Base-by-base conservation (phyloP, 2,797 vertebrate species). In the Crenuchus spilurus region DNA sequence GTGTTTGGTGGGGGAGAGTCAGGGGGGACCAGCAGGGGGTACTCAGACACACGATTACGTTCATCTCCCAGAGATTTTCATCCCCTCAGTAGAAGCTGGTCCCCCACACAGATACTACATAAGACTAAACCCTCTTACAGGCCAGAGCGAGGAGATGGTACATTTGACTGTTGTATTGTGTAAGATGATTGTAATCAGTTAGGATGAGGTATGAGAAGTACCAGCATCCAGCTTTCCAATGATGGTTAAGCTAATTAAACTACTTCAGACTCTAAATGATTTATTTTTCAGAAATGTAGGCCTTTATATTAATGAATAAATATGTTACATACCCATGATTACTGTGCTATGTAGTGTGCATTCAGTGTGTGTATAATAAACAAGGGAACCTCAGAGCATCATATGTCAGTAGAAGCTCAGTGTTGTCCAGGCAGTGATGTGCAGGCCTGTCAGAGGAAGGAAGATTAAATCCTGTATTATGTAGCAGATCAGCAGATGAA, bases 21-120 rank as follows among this genome's bases (percentile, higher is more conserved):
- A 87, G 82, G 83, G 90, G 91, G 91, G 60, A 79, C 89, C 83
- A 0, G 37, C 75, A 92, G 84, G 90, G 90, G 89, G 89, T 86
- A 89, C 88, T 90, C 63, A 84, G 82, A 76, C 66, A 4, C 74
- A 71, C 84, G 18, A 61, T 62, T 70, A 49, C 72, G 76, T 82
- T 69, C 37, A 22, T 72, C 54, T 64, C 80, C 85, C 55, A 4
- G 4, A 30, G 49, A 74, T 54, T 75, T 74, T 22, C 65, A 77
- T 75, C 79, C 66, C 80, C 86, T 91, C 85, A 87, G 84, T 88
- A 87, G 84, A 84, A 78, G 18, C 68, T 77, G 31, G 69, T 78
- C 77, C 55, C 81, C 83, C 81, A 82, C 67, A 68, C 79, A 84
- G 66, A 11, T 2, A 54, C 35, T 51, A 54, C 44, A 65, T 26